Percentiles rank a stretch among this genome's conserved stretches.
phyloP scores from a whole-genome alignment of 2,888 invertebrate species.

The Chloroclysta siterata region DNA sequence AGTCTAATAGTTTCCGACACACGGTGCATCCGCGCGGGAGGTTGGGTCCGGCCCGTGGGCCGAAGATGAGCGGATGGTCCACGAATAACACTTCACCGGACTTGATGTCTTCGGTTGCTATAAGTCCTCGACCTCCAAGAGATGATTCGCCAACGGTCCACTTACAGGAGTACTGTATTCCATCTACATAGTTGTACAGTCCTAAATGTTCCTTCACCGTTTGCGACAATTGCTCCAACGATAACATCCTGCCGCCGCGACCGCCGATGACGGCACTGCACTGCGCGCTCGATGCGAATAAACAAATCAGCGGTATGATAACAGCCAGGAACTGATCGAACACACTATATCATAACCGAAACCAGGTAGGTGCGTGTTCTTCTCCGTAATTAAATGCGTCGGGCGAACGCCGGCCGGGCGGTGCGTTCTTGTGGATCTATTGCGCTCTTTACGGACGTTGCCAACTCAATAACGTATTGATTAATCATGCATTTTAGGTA shows the following conservation, averaged over 20 bases:
- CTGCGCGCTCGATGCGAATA: constrained; percentile 73
- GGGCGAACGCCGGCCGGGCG: constrained; percentile 62
- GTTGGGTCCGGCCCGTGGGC: constrained; percentile 86
- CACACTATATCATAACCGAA: constrained; percentile 66
- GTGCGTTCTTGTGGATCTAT: constrained; percentile 61
- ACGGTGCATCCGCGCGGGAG: constrained; percentile 87
- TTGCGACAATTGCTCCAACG: constrained; percentile 79
- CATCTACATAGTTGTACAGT: constrained; percentile 56
- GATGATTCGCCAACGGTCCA: constrained; percentile 87
- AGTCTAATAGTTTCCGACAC: constrained; percentile 82
- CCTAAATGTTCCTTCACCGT: constrained; percentile 78
- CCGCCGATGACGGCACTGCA: constrained; percentile 74
- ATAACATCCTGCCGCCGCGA: constrained; percentile 81
- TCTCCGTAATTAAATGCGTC: constrained; percentile 67
- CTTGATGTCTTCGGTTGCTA: constrained; percentile 87
- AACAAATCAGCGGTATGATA: constrained; percentile 76
- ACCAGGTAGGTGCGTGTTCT: constrained; percentile 58
- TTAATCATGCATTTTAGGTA: constrained; percentile 55
- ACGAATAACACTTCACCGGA: constrained; percentile 89
- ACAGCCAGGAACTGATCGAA: constrained; percentile 67
- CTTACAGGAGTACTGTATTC: constrained; percentile 60
- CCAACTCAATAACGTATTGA: constrained; percentile 63
- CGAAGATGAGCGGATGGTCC: constrained; percentile 88
- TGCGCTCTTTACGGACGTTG: constrained; percentile 65
- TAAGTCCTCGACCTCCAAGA: constrained; percentile 89